These are phyloP conservation scores for Halcyon malimbica DNA, from an alignment of 2,113 vertebrate species.

Conservation along the genomic window DNA sequence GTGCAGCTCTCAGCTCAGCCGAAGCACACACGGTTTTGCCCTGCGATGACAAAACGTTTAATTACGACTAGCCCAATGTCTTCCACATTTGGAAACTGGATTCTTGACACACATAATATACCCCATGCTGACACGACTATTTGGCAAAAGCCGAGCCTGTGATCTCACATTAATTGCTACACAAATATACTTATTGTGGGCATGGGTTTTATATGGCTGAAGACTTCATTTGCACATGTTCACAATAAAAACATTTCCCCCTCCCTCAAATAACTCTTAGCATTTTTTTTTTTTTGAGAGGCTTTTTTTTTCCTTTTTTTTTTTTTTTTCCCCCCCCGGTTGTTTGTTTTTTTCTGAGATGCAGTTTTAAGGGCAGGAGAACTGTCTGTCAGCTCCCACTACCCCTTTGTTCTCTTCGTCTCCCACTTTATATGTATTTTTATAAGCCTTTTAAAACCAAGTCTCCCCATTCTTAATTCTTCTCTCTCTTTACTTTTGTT, in stretches of 20 bases:
- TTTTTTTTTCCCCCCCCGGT: neutral
- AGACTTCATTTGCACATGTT: conserved; percentile 72
- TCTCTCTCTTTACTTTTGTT: conserved; percentile 62
- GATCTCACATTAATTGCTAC: conserved; percentile 74
- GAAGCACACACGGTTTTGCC: conserved; percentile 8
- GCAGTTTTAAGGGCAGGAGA: conserved; percentile 65
- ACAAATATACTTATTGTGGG: conserved; percentile 72
- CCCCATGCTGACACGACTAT: conserved; percentile 59
- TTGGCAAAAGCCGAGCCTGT: conserved; percentile 65
- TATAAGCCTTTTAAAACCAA: conserved; percentile 68
- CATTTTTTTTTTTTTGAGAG: neutral
- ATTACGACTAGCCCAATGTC: conserved; percentile 19
- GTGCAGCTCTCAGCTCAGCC: conserved; percentile 42
- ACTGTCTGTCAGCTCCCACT: conserved; percentile 52
- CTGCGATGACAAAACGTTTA: conserved; percentile 59
- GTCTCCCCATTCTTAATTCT: conserved; percentile 51
- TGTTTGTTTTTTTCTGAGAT: conserved; percentile 8
- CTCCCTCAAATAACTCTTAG: neutral
- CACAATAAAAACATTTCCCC: conserved; percentile 66
- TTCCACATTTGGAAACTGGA: conserved; percentile 59
- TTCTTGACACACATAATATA: conserved; percentile 50
- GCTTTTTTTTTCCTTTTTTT: neutral
- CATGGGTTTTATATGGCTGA: conserved; percentile 25
- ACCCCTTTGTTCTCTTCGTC: conserved; percentile 58
- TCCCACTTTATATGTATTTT: conserved; percentile 60